Evolutionary conservation across 2,888 invertebrate genomes (phyloP).

Genomic region (Tinea trinotella): DNA sequence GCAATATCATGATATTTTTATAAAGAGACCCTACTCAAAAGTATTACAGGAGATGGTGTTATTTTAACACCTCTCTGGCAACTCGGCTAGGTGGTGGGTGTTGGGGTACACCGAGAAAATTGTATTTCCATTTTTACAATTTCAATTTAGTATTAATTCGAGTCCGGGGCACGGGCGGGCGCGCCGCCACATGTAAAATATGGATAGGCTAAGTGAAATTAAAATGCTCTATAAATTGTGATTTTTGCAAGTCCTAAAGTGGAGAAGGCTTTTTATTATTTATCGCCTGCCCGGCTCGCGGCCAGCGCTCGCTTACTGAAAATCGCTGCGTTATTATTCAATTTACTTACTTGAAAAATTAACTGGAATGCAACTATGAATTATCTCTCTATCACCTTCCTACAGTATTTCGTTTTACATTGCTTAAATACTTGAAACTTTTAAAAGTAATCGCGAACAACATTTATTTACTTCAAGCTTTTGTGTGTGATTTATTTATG

Average conservation of each 20-base stretch:
- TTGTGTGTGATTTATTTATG: no score
- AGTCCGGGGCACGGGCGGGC: slow-evolving; percentile 60
- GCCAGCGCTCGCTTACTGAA: slow-evolving; percentile 59
- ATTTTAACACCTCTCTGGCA: slow-evolving; percentile 56
- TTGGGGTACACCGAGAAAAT: slow-evolving; percentile 58
- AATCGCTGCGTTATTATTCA: slow-evolving; percentile 66
- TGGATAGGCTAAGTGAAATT: slow-evolving; percentile 73
- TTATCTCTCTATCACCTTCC: slow-evolving; percentile 14
- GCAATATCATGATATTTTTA: slow-evolving; percentile 18
- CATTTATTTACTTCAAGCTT: no score
- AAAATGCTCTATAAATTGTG: slow-evolving; percentile 73
- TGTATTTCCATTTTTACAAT: slow-evolving; percentile 73
- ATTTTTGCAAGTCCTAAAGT: slow-evolving; percentile 73
- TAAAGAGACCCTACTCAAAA: slow-evolving; percentile 29
- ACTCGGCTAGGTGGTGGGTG: slow-evolving; percentile 50
- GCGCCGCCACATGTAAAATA: slow-evolving; percentile 71
- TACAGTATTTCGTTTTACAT: background rate
- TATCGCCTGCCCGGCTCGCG: slow-evolving; percentile 57
- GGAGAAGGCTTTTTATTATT: slow-evolving; percentile 72
- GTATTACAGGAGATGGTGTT: slow-evolving; percentile 48
- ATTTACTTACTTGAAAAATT: slow-evolving; percentile 60
- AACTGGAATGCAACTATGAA: slow-evolving; percentile 31
- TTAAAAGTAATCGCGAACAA: no score
- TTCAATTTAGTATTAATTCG: slow-evolving; percentile 73
- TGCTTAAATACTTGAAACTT: no score